Conservation (phyloP, 2,113 vertebrate genomes). For the Gadus chalcogrammus region DNA sequence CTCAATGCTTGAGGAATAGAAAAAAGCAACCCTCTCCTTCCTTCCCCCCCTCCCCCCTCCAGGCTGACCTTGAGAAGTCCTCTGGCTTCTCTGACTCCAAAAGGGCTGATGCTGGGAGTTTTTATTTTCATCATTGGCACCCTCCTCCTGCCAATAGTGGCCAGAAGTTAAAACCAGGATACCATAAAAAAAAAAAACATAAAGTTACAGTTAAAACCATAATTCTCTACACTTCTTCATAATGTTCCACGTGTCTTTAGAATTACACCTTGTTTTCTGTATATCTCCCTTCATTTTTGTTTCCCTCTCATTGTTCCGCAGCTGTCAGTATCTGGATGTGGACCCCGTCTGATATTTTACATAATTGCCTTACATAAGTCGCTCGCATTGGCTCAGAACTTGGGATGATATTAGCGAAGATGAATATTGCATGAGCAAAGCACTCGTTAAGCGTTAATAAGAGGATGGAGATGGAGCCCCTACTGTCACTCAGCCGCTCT, state of each 20-base stretch:
- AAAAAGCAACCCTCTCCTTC: slow-evolving; percentile 22
- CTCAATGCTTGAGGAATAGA: slow-evolving; percentile 23
- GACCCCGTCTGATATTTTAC: slow-evolving; percentile 75
- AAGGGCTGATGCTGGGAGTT: slow-evolving; percentile 25
- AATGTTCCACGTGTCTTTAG: slow-evolving; percentile 11
- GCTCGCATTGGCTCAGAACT: slow-evolving; percentile 69
- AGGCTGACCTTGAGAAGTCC: slow-evolving; percentile 65
- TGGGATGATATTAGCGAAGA: slow-evolving; percentile 71
- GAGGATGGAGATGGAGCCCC: slow-evolving; percentile 74
- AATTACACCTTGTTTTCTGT: slow-evolving; percentile 18
- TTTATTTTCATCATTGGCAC: background rate
- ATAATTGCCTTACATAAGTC: slow-evolving; percentile 82
- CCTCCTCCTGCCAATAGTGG: background rate
- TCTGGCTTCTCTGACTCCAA: slow-evolving; percentile 31
- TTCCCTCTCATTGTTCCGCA: slow-evolving; percentile 52
- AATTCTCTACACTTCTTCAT: background rate
- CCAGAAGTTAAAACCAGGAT: too few relatives aligned
- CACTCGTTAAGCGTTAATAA: slow-evolving; percentile 79
- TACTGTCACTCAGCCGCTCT: slow-evolving; percentile 75
- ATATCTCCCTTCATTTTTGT: slow-evolving; percentile 33
- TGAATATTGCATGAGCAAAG: slow-evolving; percentile 80
- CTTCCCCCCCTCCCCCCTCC: slow-evolving; percentile 26
- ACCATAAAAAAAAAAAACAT: too few relatives aligned
- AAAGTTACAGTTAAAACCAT: too few relatives aligned
- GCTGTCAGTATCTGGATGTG: slow-evolving; percentile 63